Evolutionary conservation across 2,888 invertebrate species (phyloP).

Genomic region (Bugulina stolonifera): DNA sequence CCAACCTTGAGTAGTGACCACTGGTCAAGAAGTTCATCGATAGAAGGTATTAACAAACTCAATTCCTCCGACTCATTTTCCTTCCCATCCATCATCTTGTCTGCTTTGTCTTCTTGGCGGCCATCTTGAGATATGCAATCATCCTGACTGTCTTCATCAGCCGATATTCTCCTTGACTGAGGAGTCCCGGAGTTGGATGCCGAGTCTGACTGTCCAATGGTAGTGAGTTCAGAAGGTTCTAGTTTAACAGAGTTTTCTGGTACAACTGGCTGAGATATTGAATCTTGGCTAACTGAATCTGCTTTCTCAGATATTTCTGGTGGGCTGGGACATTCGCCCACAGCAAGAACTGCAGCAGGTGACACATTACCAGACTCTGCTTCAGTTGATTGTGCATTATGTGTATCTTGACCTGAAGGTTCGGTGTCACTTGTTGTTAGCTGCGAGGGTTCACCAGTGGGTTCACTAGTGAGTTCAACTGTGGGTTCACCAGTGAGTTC

Average conservation of each 20-base stretch:
- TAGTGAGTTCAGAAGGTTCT: background rate
- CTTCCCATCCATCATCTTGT: background rate
- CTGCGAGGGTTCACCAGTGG: background rate
- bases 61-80: conserved; percentile 13
- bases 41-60: conserved; percentile 33
- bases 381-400: background rate
- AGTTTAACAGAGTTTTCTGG: background rate
- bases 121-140: conserved; percentile 7
- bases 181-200: background rate
- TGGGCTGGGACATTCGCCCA: background rate
- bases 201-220: conserved; percentile 1
- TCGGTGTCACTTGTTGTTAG: too few species aligned
- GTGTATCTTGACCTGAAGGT: too few species aligned
- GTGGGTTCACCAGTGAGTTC: background rate
- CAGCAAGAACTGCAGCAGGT: background rate
- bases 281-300: too few species aligned
- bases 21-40: conserved; percentile 61
- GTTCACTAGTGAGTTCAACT: background rate
- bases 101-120: background rate
- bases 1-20: conserved; percentile 66
- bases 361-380: background rate
- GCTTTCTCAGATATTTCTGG: too few species aligned
- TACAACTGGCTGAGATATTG: too few species aligned
- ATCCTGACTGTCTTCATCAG: conserved; percentile 26
- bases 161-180: background rate